These are phyloP conservation scores for Phalera bucephala DNA, from an alignment of 2,888 invertebrate species.

Conservation along the genomic window DNA sequence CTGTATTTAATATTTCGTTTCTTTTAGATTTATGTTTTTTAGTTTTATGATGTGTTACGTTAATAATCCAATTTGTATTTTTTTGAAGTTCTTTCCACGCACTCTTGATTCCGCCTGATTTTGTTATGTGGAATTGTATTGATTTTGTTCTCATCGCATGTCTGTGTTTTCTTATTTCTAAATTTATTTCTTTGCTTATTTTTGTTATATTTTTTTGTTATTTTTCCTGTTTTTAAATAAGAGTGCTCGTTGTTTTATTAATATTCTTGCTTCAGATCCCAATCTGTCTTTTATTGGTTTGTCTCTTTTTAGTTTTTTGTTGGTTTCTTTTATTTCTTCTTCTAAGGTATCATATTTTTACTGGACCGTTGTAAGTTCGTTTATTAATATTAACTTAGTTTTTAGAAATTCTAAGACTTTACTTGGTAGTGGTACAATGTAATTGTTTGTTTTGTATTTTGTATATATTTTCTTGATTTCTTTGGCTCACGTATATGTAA, in stretches of 20 bases:
- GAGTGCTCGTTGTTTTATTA: not conserved
- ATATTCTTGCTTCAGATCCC: constrained; percentile 1
- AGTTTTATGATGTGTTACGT: too few relatives aligned
- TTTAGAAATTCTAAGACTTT: constrained; percentile 1
- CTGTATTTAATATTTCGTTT: too few relatives aligned
- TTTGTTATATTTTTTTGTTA: constrained; percentile 3
- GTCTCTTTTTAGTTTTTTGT: not conserved
- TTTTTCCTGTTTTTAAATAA: not conserved
- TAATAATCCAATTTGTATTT: too few relatives aligned
- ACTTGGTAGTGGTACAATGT: not conserved
- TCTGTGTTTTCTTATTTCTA: constrained; percentile 1
- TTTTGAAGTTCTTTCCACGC: too few relatives aligned
- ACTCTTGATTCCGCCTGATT: too few relatives aligned
- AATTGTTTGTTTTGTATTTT: constrained; percentile 1
- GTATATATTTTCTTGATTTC: constrained; percentile 2
- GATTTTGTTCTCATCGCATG: not conserved
- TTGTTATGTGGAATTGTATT: constrained; percentile 4
- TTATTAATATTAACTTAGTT: constrained; percentile 2
- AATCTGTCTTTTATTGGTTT: constrained; percentile 4
- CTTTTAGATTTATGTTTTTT: too few relatives aligned
- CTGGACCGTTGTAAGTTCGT: not conserved
- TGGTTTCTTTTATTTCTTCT: not conserved
- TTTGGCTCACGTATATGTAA: constrained; percentile 4
- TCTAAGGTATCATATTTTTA: constrained; percentile 9
- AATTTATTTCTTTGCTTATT: constrained; percentile 5